Evolutionary conservation across 2,113 vertebrate species (phyloP), one percentile per base, ranked within the genome.

Genomic region (Callithrix jacchus): DNA sequence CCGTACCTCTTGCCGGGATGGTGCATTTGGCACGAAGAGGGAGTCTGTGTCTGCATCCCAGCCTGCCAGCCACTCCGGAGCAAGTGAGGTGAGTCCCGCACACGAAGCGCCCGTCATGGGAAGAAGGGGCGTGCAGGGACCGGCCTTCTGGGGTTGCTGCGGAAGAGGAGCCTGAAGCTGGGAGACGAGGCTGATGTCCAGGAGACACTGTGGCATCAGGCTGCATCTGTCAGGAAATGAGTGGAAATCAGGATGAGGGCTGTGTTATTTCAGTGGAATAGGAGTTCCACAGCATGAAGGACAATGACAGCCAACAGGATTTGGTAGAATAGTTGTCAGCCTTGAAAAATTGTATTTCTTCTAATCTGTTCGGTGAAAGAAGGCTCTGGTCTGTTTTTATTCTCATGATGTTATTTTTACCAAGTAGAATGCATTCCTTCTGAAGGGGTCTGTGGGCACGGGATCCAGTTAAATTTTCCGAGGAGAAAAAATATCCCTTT

Each of bases 381-480:
- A 47, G 68, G 35, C 21, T 13, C 32, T 4, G 10, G n/a, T 6
- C 0, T 25, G 3, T 8, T 40, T 68, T 25, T 32, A 1, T 10
- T 18, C n/a, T 71, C 35, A 0, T 6, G 17, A 21, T 70, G 14
- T 35, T 80, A 42, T 30, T 86, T 79, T 54, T n/a, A 10, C 32
- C 2, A 0, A 40, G 30, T 5, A n/a, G 45, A 56, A 2, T 1
- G 35, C 40, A 0, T 47, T 18, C 68, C n/a, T 12, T 23, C 0
- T n/a, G 17, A n/a, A 1, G 17, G 4, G 42, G 17, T 45, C 52
- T 68, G 10, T 17, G 52, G 64, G 23, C 2, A 40, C 18, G 5
- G 20, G 17, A 20, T 17, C 66, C 14, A 8, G 10, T 27, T 70
- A 68, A 32, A 13, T 35, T 54, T 88, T 70, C 61, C 82, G 73